Evolutionary conservation across 2,888 invertebrate genomes (phyloP).

Genomic region (Mesorhabditis spiculigera): DNA sequence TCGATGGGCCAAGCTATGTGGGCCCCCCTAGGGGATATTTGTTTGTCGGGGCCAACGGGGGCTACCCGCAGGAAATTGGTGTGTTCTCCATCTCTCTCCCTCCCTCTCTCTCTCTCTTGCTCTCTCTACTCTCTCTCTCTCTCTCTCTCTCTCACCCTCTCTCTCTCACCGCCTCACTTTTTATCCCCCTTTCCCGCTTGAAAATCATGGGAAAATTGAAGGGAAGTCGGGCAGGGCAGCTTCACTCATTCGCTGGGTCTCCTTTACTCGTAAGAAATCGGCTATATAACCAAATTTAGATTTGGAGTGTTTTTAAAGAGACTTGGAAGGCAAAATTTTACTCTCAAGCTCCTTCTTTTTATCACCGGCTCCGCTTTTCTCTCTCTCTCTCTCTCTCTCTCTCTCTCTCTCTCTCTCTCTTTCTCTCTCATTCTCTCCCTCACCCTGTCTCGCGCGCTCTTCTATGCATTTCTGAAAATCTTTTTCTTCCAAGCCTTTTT

Average conservation of each 20-base stretch:
- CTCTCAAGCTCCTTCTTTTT: constrained; percentile 5
- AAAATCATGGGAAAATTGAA: background rate
- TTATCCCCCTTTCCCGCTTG: constrained; percentile 6
- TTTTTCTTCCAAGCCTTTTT: constrained; percentile 16
- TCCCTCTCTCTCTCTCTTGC: constrained; percentile 11
- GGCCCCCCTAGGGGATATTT: constrained; percentile 12
- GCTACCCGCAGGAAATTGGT: constrained; percentile 15
- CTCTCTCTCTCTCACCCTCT: background rate
- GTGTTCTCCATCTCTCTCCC: constrained; percentile 6
- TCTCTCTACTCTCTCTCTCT: background rate
- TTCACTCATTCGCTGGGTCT: no score
- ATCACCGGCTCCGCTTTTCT: no score
- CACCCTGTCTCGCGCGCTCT: background rate
- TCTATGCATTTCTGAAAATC: constrained; percentile 13
- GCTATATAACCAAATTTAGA: no score
- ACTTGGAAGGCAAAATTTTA: no score
- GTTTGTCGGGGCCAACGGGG: constrained; percentile 15
- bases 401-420: background rate
- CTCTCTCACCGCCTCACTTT: background rate
- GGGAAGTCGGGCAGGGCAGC: constrained; percentile 13
- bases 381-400: no score
- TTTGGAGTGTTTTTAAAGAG: no score
- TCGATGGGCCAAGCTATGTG: constrained; percentile 1
- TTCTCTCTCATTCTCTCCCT: constrained; percentile 7
- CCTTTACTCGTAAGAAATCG: no score